Evolutionary conservation across 1,140 invertebrate genomes (phyloP).

Genomic region (Xylocopa sonorina): DNA sequence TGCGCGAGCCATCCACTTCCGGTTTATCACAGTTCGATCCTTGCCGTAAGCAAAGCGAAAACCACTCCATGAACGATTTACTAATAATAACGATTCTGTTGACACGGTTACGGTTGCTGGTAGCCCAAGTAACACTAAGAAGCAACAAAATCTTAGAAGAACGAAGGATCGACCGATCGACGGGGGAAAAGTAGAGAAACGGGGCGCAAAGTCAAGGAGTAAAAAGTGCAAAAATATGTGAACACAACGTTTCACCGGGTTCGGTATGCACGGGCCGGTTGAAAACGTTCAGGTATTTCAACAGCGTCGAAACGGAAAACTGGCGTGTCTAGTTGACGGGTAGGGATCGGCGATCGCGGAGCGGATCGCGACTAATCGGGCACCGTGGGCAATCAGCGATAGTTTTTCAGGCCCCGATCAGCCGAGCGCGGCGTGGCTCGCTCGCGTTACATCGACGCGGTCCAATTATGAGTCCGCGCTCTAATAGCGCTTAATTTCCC

Average conservation of each 20-base stretch:
- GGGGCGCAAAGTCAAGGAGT: too few relatives aligned
- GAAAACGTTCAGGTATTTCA: not conserved
- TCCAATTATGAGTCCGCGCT: constrained; percentile 58
- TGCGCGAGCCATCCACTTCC: not conserved
- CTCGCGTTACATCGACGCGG: constrained; percentile 35
- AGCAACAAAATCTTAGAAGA: too few relatives aligned
- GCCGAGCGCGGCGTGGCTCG: not conserved
- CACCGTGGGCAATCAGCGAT: constrained; percentile 25
- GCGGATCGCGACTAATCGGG: constrained; percentile 10
- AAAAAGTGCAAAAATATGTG: too few relatives aligned
- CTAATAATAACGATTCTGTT: too few relatives aligned
- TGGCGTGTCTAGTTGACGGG: not conserved
- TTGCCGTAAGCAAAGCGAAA: too few relatives aligned
- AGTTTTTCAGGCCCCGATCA: constrained; percentile 26
- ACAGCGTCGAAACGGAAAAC: constrained; percentile 15
- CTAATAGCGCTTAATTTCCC: constrained; percentile 58
- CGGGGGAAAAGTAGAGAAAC: too few relatives aligned
- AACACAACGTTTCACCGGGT: not conserved
- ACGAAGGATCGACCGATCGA: too few relatives aligned
- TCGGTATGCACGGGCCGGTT: not conserved
- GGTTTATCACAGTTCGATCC: too few relatives aligned
- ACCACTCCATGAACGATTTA: too few relatives aligned
- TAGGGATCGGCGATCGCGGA: not conserved
- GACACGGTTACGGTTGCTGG: too few relatives aligned
- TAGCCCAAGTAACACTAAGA: too few relatives aligned